Percentiles rank a stretch among this genome's conserved stretches.
These are phyloP conservation scores for Drosophila kanekoi DNA, from an alignment of 2,888 invertebrate species.

Conservation along the genomic window DNA sequence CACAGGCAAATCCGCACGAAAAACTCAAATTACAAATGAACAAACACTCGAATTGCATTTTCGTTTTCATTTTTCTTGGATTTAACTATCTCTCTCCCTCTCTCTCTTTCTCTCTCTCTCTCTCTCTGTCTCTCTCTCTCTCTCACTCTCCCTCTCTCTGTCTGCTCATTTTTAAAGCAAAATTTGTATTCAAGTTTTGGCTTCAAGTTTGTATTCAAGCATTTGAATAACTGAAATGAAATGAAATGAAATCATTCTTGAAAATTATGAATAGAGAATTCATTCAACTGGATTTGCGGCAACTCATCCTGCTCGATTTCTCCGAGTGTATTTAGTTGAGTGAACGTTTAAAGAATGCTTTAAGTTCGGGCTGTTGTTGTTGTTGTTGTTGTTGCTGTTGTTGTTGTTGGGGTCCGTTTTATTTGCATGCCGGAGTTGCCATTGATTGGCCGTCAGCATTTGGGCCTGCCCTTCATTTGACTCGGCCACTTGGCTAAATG, in stretches of 20 bases:
- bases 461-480: slow-evolving; percentile 43
- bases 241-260: slow-evolving; percentile 32
- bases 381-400: slow-evolving; percentile 15
- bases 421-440: slow-evolving; percentile 46
- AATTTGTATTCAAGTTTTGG: slow-evolving; percentile 6
- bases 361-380: slow-evolving; percentile 14
- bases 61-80: neutral
- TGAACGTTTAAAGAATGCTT: slow-evolving; percentile 36
- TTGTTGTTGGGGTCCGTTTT: slow-evolving; percentile 28
- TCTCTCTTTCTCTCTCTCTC: neutral
- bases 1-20: slow-evolving; percentile 6
- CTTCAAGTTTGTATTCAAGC: slow-evolving; percentile 5
- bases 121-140: neutral
- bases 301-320: neutral
- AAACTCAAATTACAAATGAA: slow-evolving; percentile 18
- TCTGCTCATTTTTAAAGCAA: neutral
- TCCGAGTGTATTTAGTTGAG: slow-evolving; percentile 22
- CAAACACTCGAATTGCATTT: slow-evolving; percentile 6
- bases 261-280: slow-evolving; percentile 17
- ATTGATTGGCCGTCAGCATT: slow-evolving; percentile 47
- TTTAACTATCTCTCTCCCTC: neutral
- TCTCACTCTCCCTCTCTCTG: neutral
- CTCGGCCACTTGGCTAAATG: slow-evolving; percentile 25
- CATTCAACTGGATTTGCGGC: slow-evolving; percentile 15
- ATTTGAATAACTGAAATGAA: slow-evolving; percentile 17